Evolutionary conservation across 2,888 invertebrate genomes (phyloP), one percentile per base, ranked within the genome.

Genomic region (Anarsia innoxiella): DNA sequence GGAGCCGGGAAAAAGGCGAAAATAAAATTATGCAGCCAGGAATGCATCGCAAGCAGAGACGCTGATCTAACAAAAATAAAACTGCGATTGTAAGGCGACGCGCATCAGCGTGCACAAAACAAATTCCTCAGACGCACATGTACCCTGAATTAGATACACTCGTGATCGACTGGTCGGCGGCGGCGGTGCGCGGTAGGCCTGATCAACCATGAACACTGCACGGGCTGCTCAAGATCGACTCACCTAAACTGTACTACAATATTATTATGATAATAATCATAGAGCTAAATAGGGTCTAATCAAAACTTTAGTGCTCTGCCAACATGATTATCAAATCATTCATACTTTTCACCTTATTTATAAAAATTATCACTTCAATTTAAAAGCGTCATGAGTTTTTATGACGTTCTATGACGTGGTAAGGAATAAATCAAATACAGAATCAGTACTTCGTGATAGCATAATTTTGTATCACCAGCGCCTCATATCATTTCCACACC

Each of bases 61-160:
- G 68, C 62, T 54, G 66, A 66, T 71, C 69, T 69, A 58, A 62
- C 67, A 52, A 72, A 80, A 82, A 82, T 80, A 80, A 80, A 79
- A 76, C 70, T 58, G 62, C 67, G 66, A 70, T 72, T 66, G 66
- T 68, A 63, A 54, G 50, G 12, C 31, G 31, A 5, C 5, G 2
- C 12, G 27, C 13, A 15, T 64, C 69, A 66, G 62, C 69, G 72
- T 71, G 72, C 73, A 74, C 72, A 71, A 74, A 74, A 76, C 74
- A 71, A 79, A 82, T 82, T 80, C 82, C 79, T 79, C 54, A 47
- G 65, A 72, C 67, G 71, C 76, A 74, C 66, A 71, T 65, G 65
- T 62, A 68, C 70, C 74, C 78, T 78, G 76, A 78, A 80, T 77
- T 79, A 79, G 79, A 77, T 61, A 73, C 77, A 76, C 69, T 68